Conservation (phyloP, 1,140 invertebrate genomes). For the Triops cancriformis region DNA sequence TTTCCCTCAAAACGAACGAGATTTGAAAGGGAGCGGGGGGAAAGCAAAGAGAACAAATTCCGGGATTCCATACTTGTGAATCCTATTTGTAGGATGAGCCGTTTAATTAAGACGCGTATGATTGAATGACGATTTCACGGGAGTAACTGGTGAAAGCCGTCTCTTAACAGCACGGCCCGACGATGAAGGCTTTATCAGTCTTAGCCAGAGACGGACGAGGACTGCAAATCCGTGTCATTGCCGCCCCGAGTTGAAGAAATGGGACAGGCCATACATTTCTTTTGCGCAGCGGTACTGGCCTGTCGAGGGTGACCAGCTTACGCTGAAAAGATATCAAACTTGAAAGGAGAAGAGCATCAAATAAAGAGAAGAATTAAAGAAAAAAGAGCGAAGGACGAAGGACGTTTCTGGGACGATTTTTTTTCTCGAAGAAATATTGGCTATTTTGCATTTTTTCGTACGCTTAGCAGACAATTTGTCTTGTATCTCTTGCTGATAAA, state of each 20-base stretch:
- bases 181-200: not conserved
- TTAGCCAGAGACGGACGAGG: not conserved
- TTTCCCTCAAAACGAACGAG: too few species aligned
- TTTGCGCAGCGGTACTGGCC: not conserved
- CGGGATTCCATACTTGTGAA: too few species aligned
- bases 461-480: too few species aligned
- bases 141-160: not conserved
- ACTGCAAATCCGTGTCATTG: not conserved
- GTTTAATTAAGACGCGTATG: not conserved
- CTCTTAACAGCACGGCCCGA: not conserved
- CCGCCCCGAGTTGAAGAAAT: not conserved
- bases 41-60: too few species aligned
- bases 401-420: too few species aligned
- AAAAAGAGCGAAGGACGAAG: too few species aligned
- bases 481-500: too few species aligned
- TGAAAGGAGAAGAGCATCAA: not conserved
- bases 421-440: too few species aligned
- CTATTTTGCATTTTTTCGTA: too few species aligned
- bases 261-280: not conserved
- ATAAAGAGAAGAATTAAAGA: too few species aligned
- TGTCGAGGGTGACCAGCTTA: not conserved
- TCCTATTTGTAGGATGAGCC: not conserved
- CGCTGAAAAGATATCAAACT: not conserved
- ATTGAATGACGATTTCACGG: not conserved
- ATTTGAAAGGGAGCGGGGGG: too few species aligned